phyloP scores from a whole-genome alignment of 1,140 invertebrate species.

The Plutomurus gul region DNA sequence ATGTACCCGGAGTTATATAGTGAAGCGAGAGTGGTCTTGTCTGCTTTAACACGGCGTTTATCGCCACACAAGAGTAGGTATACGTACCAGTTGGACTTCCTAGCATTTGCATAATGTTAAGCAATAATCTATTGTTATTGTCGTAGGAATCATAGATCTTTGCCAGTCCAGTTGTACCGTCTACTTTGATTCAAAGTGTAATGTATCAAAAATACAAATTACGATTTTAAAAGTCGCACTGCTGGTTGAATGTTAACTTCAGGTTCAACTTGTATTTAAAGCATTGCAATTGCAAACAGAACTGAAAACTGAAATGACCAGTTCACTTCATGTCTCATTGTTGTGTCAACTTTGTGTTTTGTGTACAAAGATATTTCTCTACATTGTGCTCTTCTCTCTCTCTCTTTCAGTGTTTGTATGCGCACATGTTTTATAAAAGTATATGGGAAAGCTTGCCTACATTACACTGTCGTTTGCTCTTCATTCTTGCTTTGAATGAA shows the following conservation, averaged over 20 bases:
- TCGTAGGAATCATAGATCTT: conserved; percentile 25
- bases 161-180: conserved; percentile 1
- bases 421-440: no score
- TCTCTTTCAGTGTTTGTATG: no score
- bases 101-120: conserved; percentile 17
- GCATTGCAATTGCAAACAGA: not conserved
- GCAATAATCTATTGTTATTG: conserved; percentile 30
- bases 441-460: no score
- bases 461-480: no score
- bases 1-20: no score
- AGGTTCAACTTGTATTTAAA: conserved; percentile 4
- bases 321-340: not conserved
- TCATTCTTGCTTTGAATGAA: not conserved
- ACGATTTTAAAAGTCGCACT: conserved; percentile 33
- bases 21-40: no score
- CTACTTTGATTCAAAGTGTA: conserved; percentile 13
- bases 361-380: not conserved
- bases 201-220: conserved; percentile 37
- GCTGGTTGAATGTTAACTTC: not conserved
- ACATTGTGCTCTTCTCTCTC: not conserved
- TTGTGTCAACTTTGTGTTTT: not conserved
- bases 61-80: not conserved
- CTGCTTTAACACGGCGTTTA: no score
- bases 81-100: not conserved
- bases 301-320: not conserved